These are phyloP conservation scores for Tiaroga cobitis DNA, from an alignment of 2,797 vertebrate species.

Conservation along the genomic window DNA sequence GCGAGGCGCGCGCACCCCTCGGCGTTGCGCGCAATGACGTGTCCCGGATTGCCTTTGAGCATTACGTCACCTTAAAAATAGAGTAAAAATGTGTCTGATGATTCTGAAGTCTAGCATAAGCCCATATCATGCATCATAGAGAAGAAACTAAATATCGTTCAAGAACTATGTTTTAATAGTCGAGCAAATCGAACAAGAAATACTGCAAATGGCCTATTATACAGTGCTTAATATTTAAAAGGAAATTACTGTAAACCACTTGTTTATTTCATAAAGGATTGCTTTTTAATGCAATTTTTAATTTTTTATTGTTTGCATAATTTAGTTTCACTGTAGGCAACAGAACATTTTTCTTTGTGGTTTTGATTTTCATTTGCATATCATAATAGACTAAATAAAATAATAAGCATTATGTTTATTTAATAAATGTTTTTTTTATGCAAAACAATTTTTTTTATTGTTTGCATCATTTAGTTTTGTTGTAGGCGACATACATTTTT, in stretches of 20 bases:
- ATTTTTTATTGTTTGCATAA: not conserved
- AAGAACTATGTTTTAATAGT: no score
- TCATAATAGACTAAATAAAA: not conserved
- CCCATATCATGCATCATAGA: not conserved
- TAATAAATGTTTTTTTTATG: no score
- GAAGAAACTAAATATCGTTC: not conserved
- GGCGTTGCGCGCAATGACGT: not conserved
- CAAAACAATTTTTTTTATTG: no score
- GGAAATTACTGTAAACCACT: not conserved
- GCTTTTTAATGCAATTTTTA: not conserved
- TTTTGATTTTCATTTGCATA: not conserved
- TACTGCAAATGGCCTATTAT: not conserved
- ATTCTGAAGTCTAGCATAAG: conserved; percentile 25
- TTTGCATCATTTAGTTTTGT: no score
- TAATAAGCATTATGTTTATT: no score
- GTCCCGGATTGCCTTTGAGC: conserved; percentile 52
- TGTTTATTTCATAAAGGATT: not conserved
- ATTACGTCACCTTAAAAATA: conserved; percentile 62
- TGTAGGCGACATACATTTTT: no score
- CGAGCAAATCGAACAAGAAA: not conserved
- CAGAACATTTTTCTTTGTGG: no score
- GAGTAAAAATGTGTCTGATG: conserved; percentile 40
- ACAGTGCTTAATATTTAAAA: not conserved
- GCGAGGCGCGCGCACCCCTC: not conserved
- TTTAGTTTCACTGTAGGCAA: not conserved